Evolutionary conservation across 2,797 vertebrate genomes (phyloP).

Genomic region (Tenualosa ilisha): DNA sequence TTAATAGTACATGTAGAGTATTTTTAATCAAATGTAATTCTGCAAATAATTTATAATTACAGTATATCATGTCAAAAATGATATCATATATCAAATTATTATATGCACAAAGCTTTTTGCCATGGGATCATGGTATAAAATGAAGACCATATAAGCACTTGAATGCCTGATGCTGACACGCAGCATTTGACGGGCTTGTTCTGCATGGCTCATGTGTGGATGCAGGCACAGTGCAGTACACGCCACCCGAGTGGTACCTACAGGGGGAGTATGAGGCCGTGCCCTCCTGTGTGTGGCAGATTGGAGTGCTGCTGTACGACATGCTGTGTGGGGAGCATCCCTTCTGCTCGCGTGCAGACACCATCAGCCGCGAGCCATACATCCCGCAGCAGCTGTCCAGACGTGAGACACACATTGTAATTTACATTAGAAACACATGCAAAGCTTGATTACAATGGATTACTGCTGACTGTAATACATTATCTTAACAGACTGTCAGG

Average conservation of each 20-base stretch:
- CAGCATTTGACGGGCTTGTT: not conserved
- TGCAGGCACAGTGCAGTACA: conserved; percentile 30
- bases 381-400: conserved; percentile 26
- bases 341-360: conserved; percentile 23
- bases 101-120: not conserved
- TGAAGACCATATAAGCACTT: not conserved
- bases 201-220: not conserved
- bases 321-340: conserved; percentile 31
- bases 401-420: conserved; percentile 8
- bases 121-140: not conserved
- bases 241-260: conserved; percentile 33
- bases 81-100: not conserved
- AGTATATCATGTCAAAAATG: no score
- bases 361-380: conserved; percentile 31
- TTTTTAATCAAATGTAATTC: not conserved
- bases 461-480: not conserved
- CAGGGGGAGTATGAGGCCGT: conserved; percentile 20
- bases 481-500: conserved; percentile 26
- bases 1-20: not conserved
- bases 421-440: not conserved
- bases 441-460: not conserved
- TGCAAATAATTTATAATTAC: no score
- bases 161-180: not conserved
- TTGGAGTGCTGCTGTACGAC: conserved; percentile 35
- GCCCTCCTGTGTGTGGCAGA: conserved; percentile 36